Evolutionary conservation across 2,888 invertebrate species (phyloP).

Genomic region (Aspidapion aeneum): DNA sequence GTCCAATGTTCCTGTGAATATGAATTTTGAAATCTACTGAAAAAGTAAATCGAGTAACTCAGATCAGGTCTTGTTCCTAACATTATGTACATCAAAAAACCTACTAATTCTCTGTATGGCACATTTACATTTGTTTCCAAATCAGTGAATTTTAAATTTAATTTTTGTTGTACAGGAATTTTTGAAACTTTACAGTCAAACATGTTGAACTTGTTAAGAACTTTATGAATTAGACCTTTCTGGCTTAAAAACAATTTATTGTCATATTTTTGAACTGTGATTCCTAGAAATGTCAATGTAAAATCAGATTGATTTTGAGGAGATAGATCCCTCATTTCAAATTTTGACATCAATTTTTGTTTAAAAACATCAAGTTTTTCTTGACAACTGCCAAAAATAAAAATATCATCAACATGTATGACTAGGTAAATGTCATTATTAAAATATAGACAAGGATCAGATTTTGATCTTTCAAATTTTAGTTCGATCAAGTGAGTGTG

Average conservation of each 20-base stretch:
- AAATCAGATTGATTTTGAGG: conserved; percentile 4
- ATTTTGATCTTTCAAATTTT: conserved; percentile 11
- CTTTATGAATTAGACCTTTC: conserved; percentile 21
- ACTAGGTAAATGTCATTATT: conserved; percentile 9
- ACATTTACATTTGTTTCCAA: conserved; percentile 7
- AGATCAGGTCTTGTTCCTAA: conserved; percentile 25
- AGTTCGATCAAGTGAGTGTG: conserved; percentile 6
- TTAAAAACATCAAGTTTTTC: conserved; percentile 12
- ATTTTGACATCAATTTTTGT: conserved; percentile 14
- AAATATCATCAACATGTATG: conserved; percentile 18
- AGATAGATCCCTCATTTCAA: conserved; percentile 22
- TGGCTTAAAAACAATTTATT: conserved; percentile 20
- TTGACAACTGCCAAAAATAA: conserved; percentile 10
- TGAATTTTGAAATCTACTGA: conserved; percentile 29
- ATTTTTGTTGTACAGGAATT: conserved; percentile 22
- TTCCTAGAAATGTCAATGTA: conserved; percentile 19
- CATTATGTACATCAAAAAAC: conserved; percentile 29
- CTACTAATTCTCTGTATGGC: conserved; percentile 25
- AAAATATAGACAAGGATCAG: conserved; percentile 17
- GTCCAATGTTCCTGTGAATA: conserved; percentile 22
- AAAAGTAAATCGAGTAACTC: conserved; percentile 25
- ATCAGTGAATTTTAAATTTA: conserved; percentile 7
- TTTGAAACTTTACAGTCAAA: conserved; percentile 12
- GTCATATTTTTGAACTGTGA: conserved; percentile 13
- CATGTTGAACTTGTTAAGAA: conserved; percentile 25